These are phyloP conservation scores for Galleria mellonella DNA, from an alignment of 1,140 invertebrate species.

Conservation along the genomic window DNA sequence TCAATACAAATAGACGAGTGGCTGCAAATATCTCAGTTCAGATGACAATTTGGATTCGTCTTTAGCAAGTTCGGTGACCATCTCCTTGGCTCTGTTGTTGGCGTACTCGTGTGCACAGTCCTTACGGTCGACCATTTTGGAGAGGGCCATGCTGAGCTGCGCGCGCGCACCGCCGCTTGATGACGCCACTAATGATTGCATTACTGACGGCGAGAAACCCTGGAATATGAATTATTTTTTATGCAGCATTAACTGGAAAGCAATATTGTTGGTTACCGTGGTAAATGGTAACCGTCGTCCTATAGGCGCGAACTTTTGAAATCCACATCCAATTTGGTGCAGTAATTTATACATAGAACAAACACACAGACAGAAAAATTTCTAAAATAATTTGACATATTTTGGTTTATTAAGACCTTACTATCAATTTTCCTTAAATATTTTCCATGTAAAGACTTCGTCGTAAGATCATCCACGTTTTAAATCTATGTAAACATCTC, in stretches of 20 bases:
- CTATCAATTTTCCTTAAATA: no score
- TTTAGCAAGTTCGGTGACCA: conserved; percentile 67
- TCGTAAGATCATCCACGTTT: no score
- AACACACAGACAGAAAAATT: no score
- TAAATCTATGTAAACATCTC: no score
- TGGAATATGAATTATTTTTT: conserved; percentile 27
- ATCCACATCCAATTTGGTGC: no score
- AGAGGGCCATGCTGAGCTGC: conserved; percentile 66
- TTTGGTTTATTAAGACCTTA: no score
- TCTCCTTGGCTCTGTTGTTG: conserved; percentile 68
- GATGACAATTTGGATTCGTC: conserved; percentile 66
- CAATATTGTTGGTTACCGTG: no score
- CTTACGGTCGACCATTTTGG: conserved; percentile 67
- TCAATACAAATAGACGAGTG: conserved; percentile 34
- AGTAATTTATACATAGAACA: no score
- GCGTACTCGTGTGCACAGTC: conserved; percentile 72
- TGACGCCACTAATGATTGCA: conserved; percentile 61
- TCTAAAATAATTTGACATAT: no score
- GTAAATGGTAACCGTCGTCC: no score
- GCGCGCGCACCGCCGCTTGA: conserved; percentile 65
- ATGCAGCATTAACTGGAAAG: neutral
- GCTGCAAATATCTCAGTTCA: conserved; percentile 67
- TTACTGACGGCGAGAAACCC: conserved; percentile 71
- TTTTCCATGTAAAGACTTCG: no score
- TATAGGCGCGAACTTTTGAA: no score